phyloP scores from a whole-genome alignment of 2,113 vertebrate species.

The Tyrannus savana region DNA sequence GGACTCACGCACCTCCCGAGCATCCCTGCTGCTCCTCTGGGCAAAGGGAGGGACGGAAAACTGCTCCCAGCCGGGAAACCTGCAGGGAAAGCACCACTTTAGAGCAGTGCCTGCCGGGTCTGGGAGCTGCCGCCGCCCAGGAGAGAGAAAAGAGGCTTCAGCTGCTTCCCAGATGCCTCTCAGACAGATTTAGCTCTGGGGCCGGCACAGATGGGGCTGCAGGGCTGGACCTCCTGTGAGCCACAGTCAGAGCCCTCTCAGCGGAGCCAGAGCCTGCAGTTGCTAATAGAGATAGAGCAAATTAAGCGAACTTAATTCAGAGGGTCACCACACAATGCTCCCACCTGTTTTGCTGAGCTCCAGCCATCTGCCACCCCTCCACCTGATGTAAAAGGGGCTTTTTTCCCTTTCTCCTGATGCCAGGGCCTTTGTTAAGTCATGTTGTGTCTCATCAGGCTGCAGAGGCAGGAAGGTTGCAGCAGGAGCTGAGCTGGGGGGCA shows the following conservation, averaged over 20 bases:
- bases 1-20: accelerated
- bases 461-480: background rate
- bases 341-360: conserved; percentile 66
- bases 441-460: background rate
- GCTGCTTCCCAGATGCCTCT: conserved; percentile 2
- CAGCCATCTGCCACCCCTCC: conserved; percentile 70
- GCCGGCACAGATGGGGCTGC: conserved; percentile 66
- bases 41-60: background rate
- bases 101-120: accelerated
- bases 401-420: conserved; percentile 3
- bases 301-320: conserved; percentile 69
- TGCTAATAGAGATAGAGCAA: conserved; percentile 66
- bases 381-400: conserved; percentile 47
- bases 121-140: background rate
- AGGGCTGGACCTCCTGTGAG: conserved; percentile 15
- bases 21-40: background rate
- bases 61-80: background rate
- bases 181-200: background rate
- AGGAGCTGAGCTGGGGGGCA: background rate
- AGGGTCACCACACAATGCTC: conserved; percentile 64
- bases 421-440: background rate
- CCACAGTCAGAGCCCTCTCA: background rate
- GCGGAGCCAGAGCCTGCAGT: background rate
- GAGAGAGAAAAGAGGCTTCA: background rate
- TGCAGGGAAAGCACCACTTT: background rate